phyloP scores from a whole-genome alignment of 2,888 invertebrate species.

The Camponotus fellah region DNA sequence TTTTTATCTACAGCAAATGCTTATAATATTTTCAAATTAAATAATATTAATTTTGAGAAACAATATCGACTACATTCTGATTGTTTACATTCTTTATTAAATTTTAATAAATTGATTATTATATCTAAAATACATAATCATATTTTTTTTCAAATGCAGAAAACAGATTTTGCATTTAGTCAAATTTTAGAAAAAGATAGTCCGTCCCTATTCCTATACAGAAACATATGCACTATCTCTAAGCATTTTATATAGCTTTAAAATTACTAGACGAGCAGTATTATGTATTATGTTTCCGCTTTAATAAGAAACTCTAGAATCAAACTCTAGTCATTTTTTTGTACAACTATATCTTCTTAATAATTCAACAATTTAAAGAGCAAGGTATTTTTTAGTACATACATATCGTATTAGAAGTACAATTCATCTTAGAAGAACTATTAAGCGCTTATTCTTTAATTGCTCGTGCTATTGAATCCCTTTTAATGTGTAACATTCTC shows the following conservation, averaged over 20 bases:
- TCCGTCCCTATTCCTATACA: conserved; percentile 63
- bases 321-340: conserved; percentile 65
- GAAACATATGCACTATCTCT: conserved; percentile 56
- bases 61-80: background rate
- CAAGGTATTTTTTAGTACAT: conserved; percentile 81
- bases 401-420: conserved; percentile 82
- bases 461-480: conserved; percentile 50
- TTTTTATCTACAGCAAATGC: conserved; percentile 19
- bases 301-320: conserved; percentile 54
- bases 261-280: conserved; percentile 50
- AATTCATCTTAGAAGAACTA: conserved; percentile 65
- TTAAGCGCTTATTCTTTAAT: conserved; percentile 61
- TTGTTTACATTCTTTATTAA: conserved; percentile 14
- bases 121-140: background rate
- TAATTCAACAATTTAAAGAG: conserved; percentile 69
- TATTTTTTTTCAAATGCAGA: background rate
- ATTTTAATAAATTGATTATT: background rate
- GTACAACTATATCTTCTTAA: conserved; percentile 66
- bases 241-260: conserved; percentile 53
- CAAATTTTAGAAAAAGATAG: conserved; percentile 11
- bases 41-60: conserved; percentile 44
- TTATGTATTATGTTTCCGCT: conserved; percentile 46
- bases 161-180: background rate
- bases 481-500: conserved; percentile 49
- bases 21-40: background rate